Conservation (phyloP, 1,140 invertebrate species). For the Temnothorax longispinosus region DNA sequence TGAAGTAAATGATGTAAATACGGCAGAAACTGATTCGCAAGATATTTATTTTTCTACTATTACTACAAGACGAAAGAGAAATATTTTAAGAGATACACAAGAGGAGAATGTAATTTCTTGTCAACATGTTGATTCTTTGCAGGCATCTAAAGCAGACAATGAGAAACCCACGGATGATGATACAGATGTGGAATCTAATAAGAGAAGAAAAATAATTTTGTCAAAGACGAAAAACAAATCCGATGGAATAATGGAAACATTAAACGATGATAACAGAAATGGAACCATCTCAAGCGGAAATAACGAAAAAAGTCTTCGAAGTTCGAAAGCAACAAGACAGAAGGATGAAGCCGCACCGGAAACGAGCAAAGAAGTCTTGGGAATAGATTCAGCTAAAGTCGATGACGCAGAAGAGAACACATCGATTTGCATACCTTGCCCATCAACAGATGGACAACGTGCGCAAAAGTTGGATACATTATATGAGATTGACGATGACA, state of each 20-base stretch:
- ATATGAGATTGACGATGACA: conserved; percentile 68
- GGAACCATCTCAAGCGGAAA: not conserved
- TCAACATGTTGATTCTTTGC: not conserved
- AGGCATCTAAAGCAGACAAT: conserved; percentile 5
- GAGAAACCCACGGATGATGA: not conserved
- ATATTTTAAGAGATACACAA: conserved; percentile 52
- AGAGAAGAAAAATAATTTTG: not conserved
- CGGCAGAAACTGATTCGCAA: conserved; percentile 56
- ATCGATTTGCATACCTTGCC: not conserved
- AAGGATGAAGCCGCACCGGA: not conserved
- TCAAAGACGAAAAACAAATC: not conserved
- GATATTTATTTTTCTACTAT: conserved; percentile 62
- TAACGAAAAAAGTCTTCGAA: conserved; percentile 19
- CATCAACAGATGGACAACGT: not conserved
- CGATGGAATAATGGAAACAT: not conserved
- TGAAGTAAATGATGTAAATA: not conserved
- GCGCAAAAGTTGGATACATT: not conserved
- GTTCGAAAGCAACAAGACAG: not conserved
- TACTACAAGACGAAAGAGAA: conserved; percentile 61
- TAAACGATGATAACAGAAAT: not conserved
- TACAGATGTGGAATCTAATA: not conserved
- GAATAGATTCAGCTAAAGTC: not conserved
- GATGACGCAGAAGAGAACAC: not conserved
- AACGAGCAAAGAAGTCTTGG: not conserved
- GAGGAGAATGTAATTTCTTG: not conserved